A percentile compares a stretch with the other conserved stretches of the same genome.
phyloP scores from a whole-genome alignment of 35 echinoderm and acorn worm species.

The Anneissia japonica region DNA sequence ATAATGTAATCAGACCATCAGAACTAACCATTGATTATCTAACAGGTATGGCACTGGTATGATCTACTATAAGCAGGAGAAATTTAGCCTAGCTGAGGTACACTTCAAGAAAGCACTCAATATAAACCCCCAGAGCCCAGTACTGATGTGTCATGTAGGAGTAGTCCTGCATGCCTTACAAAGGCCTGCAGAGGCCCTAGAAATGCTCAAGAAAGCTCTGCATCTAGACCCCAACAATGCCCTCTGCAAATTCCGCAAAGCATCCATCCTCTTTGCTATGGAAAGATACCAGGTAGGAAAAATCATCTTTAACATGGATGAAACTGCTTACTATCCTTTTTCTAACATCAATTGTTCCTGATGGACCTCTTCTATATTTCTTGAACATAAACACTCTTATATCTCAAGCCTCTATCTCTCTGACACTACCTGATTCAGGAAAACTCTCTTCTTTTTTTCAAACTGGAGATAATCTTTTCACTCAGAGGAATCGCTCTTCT shows the following conservation, averaged over 20 bases:
- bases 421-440: no score
- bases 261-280: slow-evolving; percentile 91
- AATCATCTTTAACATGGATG: no score
- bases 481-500: no score
- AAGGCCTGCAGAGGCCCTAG: slow-evolving; percentile 68
- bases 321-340: no score
- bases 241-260: slow-evolving; percentile 87
- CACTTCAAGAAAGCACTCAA: slow-evolving; percentile 91
- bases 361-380: no score
- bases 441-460: no score
- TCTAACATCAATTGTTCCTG: no score
- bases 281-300: slow-evolving; percentile 82
- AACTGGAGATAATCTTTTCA: no score
- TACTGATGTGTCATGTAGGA: slow-evolving; percentile 78
- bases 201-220: slow-evolving; percentile 67
- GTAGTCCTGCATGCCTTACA: slow-evolving; percentile 95
- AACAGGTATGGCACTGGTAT: slow-evolving; percentile 95
- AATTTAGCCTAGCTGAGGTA: slow-evolving; percentile 91
- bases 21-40: no score
- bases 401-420: no score
- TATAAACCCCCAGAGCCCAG: slow-evolving; percentile 94
- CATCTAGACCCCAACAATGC: slow-evolving; percentile 62
- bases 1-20: no score
- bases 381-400: no score
- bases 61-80: slow-evolving; percentile 98